phyloP scores from a whole-genome alignment of 1,140 invertebrate species.

The Temnothorax nylanderi region DNA sequence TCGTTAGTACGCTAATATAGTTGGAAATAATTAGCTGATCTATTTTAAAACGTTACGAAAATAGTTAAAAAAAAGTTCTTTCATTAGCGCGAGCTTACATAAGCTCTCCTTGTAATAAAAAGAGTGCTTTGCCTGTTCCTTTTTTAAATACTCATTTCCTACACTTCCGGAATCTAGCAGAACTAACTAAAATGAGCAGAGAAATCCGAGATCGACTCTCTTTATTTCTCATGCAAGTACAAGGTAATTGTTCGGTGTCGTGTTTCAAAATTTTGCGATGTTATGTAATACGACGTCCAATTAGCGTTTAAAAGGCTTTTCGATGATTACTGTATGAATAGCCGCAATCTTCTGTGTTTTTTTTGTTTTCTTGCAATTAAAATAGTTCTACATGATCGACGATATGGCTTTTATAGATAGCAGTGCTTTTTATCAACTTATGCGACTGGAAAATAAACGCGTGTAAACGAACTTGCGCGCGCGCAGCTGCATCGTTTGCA shows the following conservation, averaged over 20 bases:
- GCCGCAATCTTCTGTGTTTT: no score
- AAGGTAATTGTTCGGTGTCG: neutral
- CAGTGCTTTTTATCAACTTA: neutral
- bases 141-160: neutral
- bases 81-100: conserved; percentile 33
- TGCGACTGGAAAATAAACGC: conserved; percentile 12
- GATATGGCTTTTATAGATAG: neutral
- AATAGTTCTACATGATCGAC: neutral
- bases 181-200: neutral
- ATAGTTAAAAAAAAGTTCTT: conserved; percentile 42
- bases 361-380: conserved; percentile 27
- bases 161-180: neutral
- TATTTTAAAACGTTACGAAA: conserved; percentile 23
- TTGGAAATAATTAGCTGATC: conserved; percentile 7
- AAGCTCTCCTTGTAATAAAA: conserved; percentile 6
- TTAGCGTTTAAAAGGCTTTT: neutral
- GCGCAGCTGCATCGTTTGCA: conserved; percentile 4
- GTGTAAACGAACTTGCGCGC: conserved; percentile 27
- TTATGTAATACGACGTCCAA: neutral
- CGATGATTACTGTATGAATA: neutral
- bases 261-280: neutral
- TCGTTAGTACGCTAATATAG: neutral
- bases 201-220: neutral
- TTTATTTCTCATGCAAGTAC: neutral
- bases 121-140: neutral